Conservation (phyloP, 2,113 vertebrate genomes). For the Sphyrna mokarran region DNA sequence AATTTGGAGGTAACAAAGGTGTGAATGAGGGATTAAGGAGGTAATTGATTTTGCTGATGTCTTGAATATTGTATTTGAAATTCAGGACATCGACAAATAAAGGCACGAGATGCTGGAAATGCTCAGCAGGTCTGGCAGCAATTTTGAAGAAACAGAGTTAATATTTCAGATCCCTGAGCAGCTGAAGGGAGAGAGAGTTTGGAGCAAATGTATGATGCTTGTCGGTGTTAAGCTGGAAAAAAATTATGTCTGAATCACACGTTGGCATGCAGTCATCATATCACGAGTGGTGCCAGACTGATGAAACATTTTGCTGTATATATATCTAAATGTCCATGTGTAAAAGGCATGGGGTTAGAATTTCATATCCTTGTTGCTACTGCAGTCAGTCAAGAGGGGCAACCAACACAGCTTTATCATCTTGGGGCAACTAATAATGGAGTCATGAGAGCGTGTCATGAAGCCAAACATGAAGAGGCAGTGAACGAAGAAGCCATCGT, state of each 20-base stretch:
- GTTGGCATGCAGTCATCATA: background rate
- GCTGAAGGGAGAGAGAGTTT: background rate
- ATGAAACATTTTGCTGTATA: background rate
- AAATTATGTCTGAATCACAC: background rate
- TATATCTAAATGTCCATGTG: background rate
- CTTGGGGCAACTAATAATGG: background rate
- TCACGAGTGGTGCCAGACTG: background rate
- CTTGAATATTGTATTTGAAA: background rate
- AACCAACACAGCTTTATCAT: background rate
- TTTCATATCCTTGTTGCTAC: background rate
- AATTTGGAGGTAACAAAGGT: background rate
- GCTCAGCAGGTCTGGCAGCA: too few species aligned
- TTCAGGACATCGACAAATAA: background rate
- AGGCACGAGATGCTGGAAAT: too few species aligned
- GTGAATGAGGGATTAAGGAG: background rate
- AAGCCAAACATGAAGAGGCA: background rate
- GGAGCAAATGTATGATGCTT: background rate
- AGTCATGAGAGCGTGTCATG: background rate
- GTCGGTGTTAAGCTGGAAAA: background rate
- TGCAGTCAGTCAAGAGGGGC: background rate
- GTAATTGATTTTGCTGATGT: background rate
- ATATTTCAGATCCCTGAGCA: background rate
- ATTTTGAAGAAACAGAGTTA: too few species aligned
- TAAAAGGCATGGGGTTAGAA: background rate
- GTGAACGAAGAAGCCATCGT: background rate